Conservation (phyloP, 2,888 invertebrate genomes). For the Mythimna loreyi region DNA sequence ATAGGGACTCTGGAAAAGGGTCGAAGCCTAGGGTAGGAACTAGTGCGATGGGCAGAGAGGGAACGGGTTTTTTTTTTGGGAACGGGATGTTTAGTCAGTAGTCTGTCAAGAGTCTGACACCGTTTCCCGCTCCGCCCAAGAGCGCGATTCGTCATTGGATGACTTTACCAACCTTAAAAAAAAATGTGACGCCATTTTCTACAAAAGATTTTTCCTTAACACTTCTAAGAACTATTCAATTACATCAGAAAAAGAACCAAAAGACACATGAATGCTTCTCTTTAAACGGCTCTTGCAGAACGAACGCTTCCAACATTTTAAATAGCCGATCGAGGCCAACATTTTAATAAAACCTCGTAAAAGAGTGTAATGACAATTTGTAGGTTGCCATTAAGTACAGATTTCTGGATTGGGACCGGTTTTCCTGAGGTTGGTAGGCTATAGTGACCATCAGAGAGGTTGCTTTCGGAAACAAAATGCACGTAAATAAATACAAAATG, state of each 20-base stretch:
- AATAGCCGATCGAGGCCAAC: conserved; percentile 39
- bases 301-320: conserved; percentile 41
- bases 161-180: too few species aligned
- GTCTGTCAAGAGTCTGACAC: too few species aligned
- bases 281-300: conserved; percentile 24
- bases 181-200: conserved; percentile 1
- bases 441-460: conserved; percentile 1
- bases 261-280: conserved; percentile 11
- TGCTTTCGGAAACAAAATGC: conserved; percentile 5
- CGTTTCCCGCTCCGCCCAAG: too few species aligned
- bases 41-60: too few species aligned
- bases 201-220: conserved; percentile 20
- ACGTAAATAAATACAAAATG: background rate
- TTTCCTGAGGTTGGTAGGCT: conserved; percentile 20
- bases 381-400: conserved; percentile 20
- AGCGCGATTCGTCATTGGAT: too few species aligned
- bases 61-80: too few species aligned
- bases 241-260: conserved; percentile 21
- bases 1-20: too few species aligned
- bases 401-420: conserved; percentile 46
- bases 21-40: too few species aligned
- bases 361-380: conserved; percentile 19
- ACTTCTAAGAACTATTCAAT: conserved; percentile 20
- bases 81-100: too few species aligned
- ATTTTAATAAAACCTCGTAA: conserved; percentile 46